Evolutionary conservation across 2,113 vertebrate genomes (phyloP).

Genomic region (Ramphastos sulfuratus): DNA sequence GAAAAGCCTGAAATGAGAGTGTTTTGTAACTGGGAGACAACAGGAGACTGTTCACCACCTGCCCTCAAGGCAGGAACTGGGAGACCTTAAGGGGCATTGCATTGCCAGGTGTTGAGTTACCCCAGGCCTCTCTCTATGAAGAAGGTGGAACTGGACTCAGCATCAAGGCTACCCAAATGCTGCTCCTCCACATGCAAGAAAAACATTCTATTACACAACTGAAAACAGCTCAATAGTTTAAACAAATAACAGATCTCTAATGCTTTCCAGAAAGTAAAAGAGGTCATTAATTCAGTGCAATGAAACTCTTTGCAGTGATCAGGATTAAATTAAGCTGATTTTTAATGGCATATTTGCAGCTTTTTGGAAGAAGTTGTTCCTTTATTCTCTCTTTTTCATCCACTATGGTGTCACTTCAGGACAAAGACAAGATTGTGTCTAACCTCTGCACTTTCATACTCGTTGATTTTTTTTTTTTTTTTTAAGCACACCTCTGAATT

Average conservation of each 20-base stretch:
- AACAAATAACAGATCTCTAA: background rate
- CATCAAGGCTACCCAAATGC: background rate
- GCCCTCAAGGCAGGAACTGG: background rate
- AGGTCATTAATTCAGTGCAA: background rate
- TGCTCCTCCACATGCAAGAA: background rate
- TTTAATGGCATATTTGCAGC: background rate
- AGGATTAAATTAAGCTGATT: background rate
- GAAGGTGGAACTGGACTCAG: background rate
- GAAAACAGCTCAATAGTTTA: slow-evolving; percentile 1
- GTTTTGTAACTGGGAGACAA: background rate
- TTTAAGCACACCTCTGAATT: background rate
- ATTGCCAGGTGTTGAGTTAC: background rate
- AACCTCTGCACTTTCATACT: background rate
- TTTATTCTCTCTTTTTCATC: background rate
- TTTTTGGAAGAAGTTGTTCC: background rate
- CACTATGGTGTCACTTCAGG: background rate
- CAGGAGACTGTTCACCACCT: no score
- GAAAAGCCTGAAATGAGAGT: background rate
- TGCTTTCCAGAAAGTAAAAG: background rate
- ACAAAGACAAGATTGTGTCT: background rate
- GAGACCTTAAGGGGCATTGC: background rate
- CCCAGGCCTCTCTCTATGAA: background rate
- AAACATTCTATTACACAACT: background rate
- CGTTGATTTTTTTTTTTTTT: background rate
- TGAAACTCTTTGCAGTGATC: background rate